These are phyloP conservation scores for Psephotus haematonotus DNA, from an alignment of 2,113 vertebrate species.

Conservation along the genomic window DNA sequence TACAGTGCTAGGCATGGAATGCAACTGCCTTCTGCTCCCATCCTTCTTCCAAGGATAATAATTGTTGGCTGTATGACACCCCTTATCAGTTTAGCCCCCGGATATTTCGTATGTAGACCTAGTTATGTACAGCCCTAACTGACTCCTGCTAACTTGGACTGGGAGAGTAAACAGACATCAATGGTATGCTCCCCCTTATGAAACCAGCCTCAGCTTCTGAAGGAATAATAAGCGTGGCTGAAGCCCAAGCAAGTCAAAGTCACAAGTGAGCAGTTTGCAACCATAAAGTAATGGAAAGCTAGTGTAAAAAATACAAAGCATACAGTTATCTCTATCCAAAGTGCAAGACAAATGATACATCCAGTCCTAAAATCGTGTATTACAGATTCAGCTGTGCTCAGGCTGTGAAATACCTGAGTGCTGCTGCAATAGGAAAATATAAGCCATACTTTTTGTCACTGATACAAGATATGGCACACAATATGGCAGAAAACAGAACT, in stretches of 20 bases:
- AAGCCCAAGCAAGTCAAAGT: background rate
- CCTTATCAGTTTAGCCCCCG: background rate
- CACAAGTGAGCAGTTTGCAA: background rate
- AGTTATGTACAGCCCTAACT: background rate
- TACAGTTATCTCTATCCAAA: background rate
- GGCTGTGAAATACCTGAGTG: conserved; percentile 24
- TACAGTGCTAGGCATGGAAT: accelerated
- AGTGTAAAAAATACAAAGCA: background rate
- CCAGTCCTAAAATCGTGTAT: background rate
- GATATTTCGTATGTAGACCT: background rate
- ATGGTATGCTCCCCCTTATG: background rate
- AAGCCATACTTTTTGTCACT: background rate
- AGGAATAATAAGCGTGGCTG: accelerated
- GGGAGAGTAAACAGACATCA: background rate
- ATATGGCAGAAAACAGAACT: background rate
- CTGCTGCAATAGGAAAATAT: conserved; percentile 34
- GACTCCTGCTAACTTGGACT: background rate
- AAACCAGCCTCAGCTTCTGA: background rate
- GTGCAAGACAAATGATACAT: background rate
- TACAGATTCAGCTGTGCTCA: background rate
- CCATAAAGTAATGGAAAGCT: background rate
- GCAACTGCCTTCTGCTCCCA: background rate
- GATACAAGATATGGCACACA: background rate
- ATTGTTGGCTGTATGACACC: background rate
- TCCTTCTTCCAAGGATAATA: background rate